These are phyloP conservation scores for Arion vulgaris DNA, from an alignment of 1,140 invertebrate genomes.

Conservation along the genomic window DNA sequence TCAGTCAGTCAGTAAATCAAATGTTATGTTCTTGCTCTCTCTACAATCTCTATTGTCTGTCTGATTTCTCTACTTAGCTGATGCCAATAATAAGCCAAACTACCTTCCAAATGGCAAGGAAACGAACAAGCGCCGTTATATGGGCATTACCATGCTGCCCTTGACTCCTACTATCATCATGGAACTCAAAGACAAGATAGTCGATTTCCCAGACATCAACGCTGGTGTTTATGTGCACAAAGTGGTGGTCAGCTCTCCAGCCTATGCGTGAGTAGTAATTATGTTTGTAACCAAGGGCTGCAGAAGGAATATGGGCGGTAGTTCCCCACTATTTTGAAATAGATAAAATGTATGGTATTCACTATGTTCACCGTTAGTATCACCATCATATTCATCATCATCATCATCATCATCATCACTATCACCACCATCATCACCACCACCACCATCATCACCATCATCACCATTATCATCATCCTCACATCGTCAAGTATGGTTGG, in stretches of 20 bases:
- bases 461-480: too few species aligned
- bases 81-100: constrained; percentile 12
- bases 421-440: background rate
- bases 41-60: too few species aligned
- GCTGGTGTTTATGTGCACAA: constrained; percentile 90
- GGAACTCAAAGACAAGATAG: constrained; percentile 75
- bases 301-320: too few species aligned
- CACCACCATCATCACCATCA: background rate
- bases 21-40: too few species aligned
- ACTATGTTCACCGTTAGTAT: too few species aligned
- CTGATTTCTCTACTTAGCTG: constrained; percentile 5
- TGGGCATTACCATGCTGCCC: constrained; percentile 91
- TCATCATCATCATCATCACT: background rate
- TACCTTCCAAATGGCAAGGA: constrained; percentile 30
- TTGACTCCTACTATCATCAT: constrained; percentile 83
- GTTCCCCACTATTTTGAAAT: too few species aligned
- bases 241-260: constrained; percentile 87
- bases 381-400: too few species aligned
- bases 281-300: too few species aligned
- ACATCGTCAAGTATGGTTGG: too few species aligned
- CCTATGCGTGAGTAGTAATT: constrained; percentile 79
- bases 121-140: constrained; percentile 75
- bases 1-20: too few species aligned
- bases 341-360: too few species aligned
- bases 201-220: constrained; percentile 74